Percentiles rank a stretch among this genome's conserved stretches.
Evolutionary conservation across 2,113 vertebrate genomes (phyloP).

Genomic region (Stegastes partitus): DNA sequence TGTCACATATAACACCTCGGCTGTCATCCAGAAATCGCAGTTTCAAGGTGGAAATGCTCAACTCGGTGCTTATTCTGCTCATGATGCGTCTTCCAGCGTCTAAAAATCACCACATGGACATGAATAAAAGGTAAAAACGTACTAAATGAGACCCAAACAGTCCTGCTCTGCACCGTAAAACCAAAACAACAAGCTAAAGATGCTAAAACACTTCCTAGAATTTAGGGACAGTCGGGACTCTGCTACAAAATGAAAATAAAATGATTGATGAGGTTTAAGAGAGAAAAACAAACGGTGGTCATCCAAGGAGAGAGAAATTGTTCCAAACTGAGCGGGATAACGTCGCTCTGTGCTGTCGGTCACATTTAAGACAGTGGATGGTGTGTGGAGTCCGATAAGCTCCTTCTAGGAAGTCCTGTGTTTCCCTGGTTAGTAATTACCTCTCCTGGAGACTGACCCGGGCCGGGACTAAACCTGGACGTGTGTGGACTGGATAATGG

Average conservation of each 20-base stretch:
- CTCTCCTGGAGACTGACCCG: slow-evolving; percentile 65
- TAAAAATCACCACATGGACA: too few species aligned
- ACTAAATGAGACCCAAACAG: too few species aligned
- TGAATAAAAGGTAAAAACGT: too few species aligned
- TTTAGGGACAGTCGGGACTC: too few species aligned
- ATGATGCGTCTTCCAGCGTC: too few species aligned
- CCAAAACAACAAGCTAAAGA: background rate
- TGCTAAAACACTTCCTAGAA: background rate
- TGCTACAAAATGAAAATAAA: background rate
- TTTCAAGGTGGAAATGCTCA: too few species aligned
- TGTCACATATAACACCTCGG: too few species aligned
- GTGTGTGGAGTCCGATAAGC: slow-evolving; percentile 68
- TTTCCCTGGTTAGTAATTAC: slow-evolving; percentile 75
- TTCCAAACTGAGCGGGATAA: slow-evolving; percentile 5
- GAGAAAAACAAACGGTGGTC: background rate
- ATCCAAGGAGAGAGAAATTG: slow-evolving; percentile 10
- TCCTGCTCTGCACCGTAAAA: background rate
- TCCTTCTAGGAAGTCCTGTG: slow-evolving; percentile 67
- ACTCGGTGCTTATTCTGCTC: too few species aligned
- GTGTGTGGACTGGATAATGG: slow-evolving; percentile 62
- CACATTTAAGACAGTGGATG: slow-evolving; percentile 62
- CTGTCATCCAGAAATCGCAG: too few species aligned
- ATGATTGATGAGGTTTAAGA: background rate
- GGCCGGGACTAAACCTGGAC: slow-evolving; percentile 57
- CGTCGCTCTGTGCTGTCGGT: slow-evolving; percentile 44